Base-by-base conservation (phyloP, 2,888 invertebrate genomes). In the Sinhomidia bicolor region DNA sequence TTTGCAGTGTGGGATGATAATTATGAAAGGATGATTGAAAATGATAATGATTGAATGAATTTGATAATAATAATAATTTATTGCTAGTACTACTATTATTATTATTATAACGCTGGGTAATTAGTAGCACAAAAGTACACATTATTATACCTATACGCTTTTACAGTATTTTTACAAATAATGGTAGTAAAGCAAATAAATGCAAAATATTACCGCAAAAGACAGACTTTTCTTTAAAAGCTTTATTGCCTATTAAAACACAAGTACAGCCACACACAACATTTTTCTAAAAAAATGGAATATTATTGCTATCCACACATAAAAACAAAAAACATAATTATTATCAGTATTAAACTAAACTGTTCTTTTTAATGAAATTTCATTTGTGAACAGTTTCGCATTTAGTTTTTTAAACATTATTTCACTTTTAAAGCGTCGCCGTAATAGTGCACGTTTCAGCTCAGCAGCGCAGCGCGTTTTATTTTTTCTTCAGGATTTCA, bases 141-240 rank as follows among this genome's bases (percentile, higher is more conserved):
- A 32, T 41, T 68, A 23, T 7, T 32, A 7, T 26, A 62, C 26
- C 3, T 32, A 7, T 41, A 71, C 29, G 78, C 57, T 78, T 79
- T 79, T 79, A 57, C 79, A 79, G 79, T 79, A 79, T 79, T 79
- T 36, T 76, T 29, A 76, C 14, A 4, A 5, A 32, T 51, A 51
- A 17, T 17, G 51, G 54, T 76, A 76, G 76, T 9, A 74, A 71
- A 65, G n/a, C 0, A 71, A 71, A 68, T 5, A 76, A 51, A 76
- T 76, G 51, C 51, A 76, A 76, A 51, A n/a, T 76, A 76, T 76
- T 76, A 51, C 76, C 26, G 76, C 76, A 54, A 76, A 76, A 76
- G 76, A 76, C 76, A 76, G 76, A 76, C 76, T 76, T 76, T 76
- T 74, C 10, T 32, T 74, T 41, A 2, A 23, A 54, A 51, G 76